Evolutionary conservation across 2,113 vertebrate species (phyloP).

Genomic region (Athene cunicularia): DNA sequence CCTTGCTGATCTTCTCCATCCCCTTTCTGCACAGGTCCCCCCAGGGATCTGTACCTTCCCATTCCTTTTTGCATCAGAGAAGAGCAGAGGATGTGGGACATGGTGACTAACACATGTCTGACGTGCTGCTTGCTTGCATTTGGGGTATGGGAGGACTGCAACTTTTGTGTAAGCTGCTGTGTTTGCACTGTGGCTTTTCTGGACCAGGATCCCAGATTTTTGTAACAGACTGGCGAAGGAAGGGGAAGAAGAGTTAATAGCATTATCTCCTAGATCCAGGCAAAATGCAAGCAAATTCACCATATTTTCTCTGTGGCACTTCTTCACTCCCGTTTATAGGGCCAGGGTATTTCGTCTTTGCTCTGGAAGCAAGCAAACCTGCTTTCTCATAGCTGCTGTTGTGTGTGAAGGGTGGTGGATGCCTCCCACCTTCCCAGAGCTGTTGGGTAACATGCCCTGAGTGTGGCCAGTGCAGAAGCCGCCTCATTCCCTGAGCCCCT

Average conservation of each 20-base stretch:
- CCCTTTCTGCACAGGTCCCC: not conserved
- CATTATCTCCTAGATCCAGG: not conserved
- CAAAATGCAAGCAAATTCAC: not conserved
- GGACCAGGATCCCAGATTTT: not conserved
- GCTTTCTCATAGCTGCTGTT: not conserved
- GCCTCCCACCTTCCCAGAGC: not conserved
- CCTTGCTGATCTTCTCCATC: not conserved
- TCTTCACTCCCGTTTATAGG: not conserved
- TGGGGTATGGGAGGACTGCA: not conserved
- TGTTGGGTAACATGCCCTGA: not conserved
- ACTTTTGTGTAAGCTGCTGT: not conserved
- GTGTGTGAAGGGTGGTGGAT: fast-evolving
- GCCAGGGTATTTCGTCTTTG: not conserved
- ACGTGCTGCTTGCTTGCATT: fast-evolving
- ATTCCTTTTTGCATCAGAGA: not conserved
- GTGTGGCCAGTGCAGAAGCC: not conserved
- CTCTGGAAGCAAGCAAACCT: not conserved
- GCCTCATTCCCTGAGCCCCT: not conserved
- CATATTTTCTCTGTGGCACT: not conserved
- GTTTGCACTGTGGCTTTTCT: not conserved
- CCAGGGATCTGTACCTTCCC: not conserved
- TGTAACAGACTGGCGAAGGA: not conserved
- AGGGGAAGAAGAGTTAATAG: not conserved
- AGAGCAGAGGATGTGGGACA: not conserved
- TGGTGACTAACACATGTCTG: fast-evolving